Conservation (phyloP, 2,888 invertebrate species). For the Heliconius hortense region DNA sequence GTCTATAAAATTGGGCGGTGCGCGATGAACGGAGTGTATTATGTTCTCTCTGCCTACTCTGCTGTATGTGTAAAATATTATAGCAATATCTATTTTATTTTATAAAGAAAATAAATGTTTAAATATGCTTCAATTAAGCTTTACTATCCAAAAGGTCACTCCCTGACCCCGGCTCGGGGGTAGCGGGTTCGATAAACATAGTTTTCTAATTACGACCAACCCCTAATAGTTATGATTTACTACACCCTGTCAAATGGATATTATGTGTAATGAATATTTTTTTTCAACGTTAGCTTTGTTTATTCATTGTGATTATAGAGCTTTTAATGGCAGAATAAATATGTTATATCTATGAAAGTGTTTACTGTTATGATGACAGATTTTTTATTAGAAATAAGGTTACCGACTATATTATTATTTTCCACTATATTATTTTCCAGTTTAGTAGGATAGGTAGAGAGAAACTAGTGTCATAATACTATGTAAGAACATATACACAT, state of each 20-base stretch:
- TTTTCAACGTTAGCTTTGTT: background rate
- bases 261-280: constrained; percentile 14
- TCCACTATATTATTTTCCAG: no score
- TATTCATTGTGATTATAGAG: constrained; percentile 5
- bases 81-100: background rate
- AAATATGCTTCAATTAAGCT: background rate
- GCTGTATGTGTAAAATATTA: background rate
- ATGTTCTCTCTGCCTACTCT: no score
- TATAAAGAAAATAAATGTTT: background rate
- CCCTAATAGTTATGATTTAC: constrained; percentile 28
- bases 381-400: background rate
- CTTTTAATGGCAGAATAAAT: constrained; percentile 2
- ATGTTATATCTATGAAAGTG: background rate
- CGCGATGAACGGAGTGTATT: no score
- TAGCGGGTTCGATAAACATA: constrained; percentile 21
- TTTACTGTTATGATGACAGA: background rate
- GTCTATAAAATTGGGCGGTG: no score
- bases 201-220: constrained; percentile 23
- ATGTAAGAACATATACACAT: background rate
- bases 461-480: background rate
- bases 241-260: constrained; percentile 20
- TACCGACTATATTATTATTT: no score
- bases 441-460: background rate
- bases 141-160: background rate
- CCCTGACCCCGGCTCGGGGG: constrained; percentile 11